Evolutionary conservation across 2,797 vertebrate species (phyloP), one percentile per base, ranked within the genome.

Genomic region (Anguilla marmorata): DNA sequence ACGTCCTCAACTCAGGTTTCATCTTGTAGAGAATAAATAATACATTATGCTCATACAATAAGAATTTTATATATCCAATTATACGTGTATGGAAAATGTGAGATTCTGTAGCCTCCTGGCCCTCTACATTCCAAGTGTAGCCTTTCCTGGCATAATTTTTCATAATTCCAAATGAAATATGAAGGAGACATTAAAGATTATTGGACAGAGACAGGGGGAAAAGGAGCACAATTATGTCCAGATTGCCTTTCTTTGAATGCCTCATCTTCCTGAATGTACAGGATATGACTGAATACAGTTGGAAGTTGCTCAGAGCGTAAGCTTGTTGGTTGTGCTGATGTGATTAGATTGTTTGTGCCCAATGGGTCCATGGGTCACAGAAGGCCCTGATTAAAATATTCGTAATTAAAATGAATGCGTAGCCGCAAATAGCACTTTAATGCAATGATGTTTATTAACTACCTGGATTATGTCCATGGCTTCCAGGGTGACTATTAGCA

Each of bases 41-140:
- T 84, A 45, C 6, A 30, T 37, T 63, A 85, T 86, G 85, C 72
- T 85, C 21, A 74, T 84, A 66, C 60, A 80, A 87, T 85, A 63
- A 79, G 66, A 14, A 69, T 54, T 72, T 30, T 56, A 66, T 56
- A 9, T 56, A 83, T 87, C 69, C 41, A 48, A 60, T 86, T 87
- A 80, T 56, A 83, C 27, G 41, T 66, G 19, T 63, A 89, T 84
- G 37, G 66, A 74, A 9, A 45, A 63, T 27, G 48, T 79, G 14
- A 52, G 86, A 80, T 24, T 19, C 45, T 85, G 3, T 12, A 83
- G 69, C 48, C 82, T 56, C 27, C 14, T 87, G 60, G n/a, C 76
- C 41, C 33, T 58, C 27, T 33, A 69, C 69, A 60, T 41, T 85
- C 84, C 60, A 30, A 86, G 37, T 63, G 58, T 2, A 48, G 56